phyloP scores from a whole-genome alignment of 2,113 vertebrate species.

The Hiodon tergisus region DNA sequence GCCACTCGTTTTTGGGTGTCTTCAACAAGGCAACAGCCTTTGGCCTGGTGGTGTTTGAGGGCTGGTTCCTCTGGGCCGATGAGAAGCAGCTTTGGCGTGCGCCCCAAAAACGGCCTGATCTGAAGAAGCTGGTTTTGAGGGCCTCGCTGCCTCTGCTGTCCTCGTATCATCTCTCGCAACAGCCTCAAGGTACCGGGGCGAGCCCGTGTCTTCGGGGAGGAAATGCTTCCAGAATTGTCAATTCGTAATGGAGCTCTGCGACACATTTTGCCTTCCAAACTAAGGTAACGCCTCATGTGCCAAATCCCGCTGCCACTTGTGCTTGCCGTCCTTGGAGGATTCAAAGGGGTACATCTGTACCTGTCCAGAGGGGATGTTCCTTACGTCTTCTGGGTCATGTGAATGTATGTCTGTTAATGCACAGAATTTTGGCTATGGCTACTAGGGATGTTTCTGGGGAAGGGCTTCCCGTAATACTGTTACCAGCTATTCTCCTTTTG shows the following conservation, averaged over 20 bases:
- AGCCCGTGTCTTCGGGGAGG: background rate
- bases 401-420: constrained; percentile 58
- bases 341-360: constrained; percentile 69
- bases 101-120: constrained; percentile 40
- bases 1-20: constrained; percentile 60
- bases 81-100: constrained; percentile 56
- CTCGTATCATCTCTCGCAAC: constrained; percentile 65
- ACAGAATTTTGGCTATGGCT: background rate
- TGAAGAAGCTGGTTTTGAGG: constrained; percentile 53
- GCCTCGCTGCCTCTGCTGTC: constrained; percentile 51
- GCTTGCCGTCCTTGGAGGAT: constrained; percentile 69
- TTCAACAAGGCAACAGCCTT: constrained; percentile 48
- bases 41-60: constrained; percentile 69
- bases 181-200: constrained; percentile 62
- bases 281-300: constrained; percentile 56
- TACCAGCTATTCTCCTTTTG: background rate
- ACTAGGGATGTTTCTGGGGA: background rate
- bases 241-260: too few relatives aligned
- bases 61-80: constrained; percentile 74
- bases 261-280: background rate
- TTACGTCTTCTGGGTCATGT: constrained; percentile 67
- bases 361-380: constrained; percentile 69
- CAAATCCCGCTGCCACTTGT: constrained; percentile 65
- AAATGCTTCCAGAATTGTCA: too few relatives aligned
- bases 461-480: background rate